Conservation (phyloP, 2,888 invertebrate genomes). For the Lamproptera curius region DNA sequence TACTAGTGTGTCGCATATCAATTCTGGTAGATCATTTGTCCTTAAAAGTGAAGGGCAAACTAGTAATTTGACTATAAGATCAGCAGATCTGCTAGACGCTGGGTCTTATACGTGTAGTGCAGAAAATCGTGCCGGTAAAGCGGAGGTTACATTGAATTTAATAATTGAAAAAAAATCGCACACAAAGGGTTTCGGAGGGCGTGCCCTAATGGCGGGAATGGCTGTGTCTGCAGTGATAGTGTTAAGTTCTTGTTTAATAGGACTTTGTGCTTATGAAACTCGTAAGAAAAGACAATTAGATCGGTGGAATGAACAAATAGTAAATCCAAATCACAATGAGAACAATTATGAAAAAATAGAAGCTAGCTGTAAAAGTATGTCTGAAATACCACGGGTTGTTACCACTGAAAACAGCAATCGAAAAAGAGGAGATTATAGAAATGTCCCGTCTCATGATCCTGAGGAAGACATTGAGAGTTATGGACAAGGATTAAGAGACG, state of each 20-base stretch:
- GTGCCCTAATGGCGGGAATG: constrained; percentile 81
- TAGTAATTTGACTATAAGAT: constrained; percentile 85
- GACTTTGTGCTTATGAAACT: constrained; percentile 81
- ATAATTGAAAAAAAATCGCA: constrained; percentile 82
- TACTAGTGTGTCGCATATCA: constrained; percentile 57
- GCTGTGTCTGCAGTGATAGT: constrained; percentile 83
- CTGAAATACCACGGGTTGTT: constrained; percentile 53
- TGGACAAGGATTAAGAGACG: constrained; percentile 48
- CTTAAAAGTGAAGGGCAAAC: constrained; percentile 82
- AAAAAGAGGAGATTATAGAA: constrained; percentile 84
- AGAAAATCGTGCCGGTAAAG: constrained; percentile 88
- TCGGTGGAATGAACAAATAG: constrained; percentile 74
- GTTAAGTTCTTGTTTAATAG: constrained; percentile 81
- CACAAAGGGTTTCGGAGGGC: constrained; percentile 77
- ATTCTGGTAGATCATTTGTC: constrained; percentile 80
- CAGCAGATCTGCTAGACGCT: constrained; percentile 85
- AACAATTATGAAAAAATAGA: constrained; percentile 90
- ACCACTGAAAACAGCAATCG: constrained; percentile 51
- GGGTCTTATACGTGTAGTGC: constrained; percentile 88
- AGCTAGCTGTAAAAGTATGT: constrained; percentile 76
- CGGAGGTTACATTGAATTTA: constrained; percentile 85
- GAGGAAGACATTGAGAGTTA: constrained; percentile 79
- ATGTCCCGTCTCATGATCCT: constrained; percentile 84
- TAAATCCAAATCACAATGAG: constrained; percentile 64
- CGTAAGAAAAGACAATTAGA: constrained; percentile 78